phyloP scores from a whole-genome alignment of 2,888 invertebrate species.

The Caenorhabditis uteleia region DNA sequence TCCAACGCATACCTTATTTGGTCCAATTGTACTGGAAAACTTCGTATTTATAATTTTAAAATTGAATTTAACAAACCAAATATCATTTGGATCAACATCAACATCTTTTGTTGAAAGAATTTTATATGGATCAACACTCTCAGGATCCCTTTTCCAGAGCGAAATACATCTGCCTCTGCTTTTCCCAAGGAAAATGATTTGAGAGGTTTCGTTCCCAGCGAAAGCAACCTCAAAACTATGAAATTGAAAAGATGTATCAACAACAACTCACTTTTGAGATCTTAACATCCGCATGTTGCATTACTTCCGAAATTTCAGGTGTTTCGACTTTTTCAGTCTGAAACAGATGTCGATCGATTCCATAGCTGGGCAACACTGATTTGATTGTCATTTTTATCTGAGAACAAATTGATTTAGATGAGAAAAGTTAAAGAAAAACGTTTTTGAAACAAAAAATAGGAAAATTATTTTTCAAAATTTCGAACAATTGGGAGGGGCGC shows the following conservation, averaged over 20 bases:
- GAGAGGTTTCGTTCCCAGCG: slow-evolving; percentile 8
- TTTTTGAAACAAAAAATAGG: too few species aligned
- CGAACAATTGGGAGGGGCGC: too few species aligned
- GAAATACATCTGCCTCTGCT: slow-evolving; percentile 22
- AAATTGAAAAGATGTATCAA: neutral
- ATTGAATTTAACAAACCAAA: slow-evolving; percentile 7
- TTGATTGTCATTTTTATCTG: too few species aligned
- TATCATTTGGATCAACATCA: slow-evolving; percentile 33
- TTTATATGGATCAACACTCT: slow-evolving; percentile 24
- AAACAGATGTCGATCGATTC: too few species aligned
- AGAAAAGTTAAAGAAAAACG: too few species aligned
- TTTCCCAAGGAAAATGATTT: slow-evolving; percentile 26
- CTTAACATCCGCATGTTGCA: slow-evolving; percentile 34
- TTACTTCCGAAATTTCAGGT: slow-evolving; percentile 9
- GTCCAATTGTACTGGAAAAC: slow-evolving; percentile 18
- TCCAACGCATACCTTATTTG: slow-evolving; percentile 16
- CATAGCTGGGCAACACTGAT: too few species aligned
- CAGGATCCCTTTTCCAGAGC: slow-evolving; percentile 15
- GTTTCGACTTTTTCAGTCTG: too few species aligned
- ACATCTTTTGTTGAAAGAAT: slow-evolving; percentile 15
- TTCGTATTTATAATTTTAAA: neutral
- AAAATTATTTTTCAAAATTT: too few species aligned
- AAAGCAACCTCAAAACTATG: slow-evolving; percentile 13
- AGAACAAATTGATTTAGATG: too few species aligned
- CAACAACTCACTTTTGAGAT: slow-evolving; percentile 21